Evolutionary conservation across 2,888 invertebrate genomes (phyloP).

Genomic region (Lasioglossum leucozonium): DNA sequence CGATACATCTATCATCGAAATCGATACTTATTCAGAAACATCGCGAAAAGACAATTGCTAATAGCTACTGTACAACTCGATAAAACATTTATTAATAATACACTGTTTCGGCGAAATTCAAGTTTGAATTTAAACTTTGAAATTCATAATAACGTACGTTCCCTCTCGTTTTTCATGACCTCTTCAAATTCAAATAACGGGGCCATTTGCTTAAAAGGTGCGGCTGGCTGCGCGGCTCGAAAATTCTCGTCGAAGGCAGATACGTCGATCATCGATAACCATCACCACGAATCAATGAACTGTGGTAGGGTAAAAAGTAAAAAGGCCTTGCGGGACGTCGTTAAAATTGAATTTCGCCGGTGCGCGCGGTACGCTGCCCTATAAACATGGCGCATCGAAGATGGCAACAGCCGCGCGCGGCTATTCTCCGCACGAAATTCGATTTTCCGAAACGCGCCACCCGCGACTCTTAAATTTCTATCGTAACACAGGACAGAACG

Average conservation of each 20-base stretch:
- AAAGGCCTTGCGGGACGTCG: background rate
- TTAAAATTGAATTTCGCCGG: conserved; percentile 22
- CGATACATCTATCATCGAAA: background rate
- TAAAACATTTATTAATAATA: no score
- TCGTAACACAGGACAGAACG: conserved; percentile 60
- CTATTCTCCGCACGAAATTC: conserved; percentile 47
- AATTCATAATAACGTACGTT: background rate
- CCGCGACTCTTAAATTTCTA: conserved; percentile 60
- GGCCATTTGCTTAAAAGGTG: background rate
- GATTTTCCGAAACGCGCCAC: conserved; percentile 50
- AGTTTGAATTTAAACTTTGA: background rate
- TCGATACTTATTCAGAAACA: background rate
- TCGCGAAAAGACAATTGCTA: no score
- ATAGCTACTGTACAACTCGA: no score
- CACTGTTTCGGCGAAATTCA: background rate
- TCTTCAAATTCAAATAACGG: background rate
- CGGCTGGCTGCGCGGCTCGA: background rate
- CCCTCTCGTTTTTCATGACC: background rate
- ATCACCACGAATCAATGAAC: background rate
- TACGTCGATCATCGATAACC: background rate
- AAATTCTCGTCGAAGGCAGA: background rate
- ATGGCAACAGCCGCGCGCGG: conserved; percentile 23
- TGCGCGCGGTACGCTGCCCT: background rate
- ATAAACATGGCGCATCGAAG: conserved; percentile 11
- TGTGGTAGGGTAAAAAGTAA: background rate